Conservation (phyloP, 1,140 invertebrate genomes). For the Tetragonula clypearis region DNA sequence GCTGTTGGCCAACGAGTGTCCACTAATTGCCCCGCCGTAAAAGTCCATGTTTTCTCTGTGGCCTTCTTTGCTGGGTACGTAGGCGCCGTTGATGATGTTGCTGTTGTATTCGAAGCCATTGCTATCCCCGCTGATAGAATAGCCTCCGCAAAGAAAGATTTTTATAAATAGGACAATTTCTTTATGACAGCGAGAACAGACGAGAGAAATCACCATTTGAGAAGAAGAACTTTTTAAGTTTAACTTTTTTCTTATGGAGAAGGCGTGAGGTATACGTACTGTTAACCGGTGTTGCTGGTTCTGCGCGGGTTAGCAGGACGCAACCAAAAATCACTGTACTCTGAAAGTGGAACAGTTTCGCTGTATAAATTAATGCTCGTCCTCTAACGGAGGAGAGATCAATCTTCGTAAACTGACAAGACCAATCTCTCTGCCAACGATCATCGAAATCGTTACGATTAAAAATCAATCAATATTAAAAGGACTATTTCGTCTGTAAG, state of each 20-base stretch:
- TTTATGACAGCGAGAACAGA: neutral
- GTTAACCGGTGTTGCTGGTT: conserved; percentile 50
- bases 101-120: conserved; percentile 56
- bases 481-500: neutral
- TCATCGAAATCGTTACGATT: too few species aligned
- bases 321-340: conserved; percentile 57
- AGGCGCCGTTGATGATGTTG: conserved; percentile 36
- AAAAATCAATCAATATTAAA: neutral
- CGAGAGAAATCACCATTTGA: neutral
- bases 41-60: conserved; percentile 39
- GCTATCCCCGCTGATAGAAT: conserved; percentile 34
- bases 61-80: conserved; percentile 46
- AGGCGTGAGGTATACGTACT: conserved; percentile 57
- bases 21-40: conserved; percentile 36
- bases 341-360: conserved; percentile 59
- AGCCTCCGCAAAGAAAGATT: conserved; percentile 18
- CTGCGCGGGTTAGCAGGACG: conserved; percentile 51
- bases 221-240: neutral
- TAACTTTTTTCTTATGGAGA: too few species aligned
- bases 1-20: conserved; percentile 25
- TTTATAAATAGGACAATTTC: too few species aligned
- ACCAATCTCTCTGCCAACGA: neutral
- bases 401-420: neutral
- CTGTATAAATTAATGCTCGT: conserved; percentile 8
- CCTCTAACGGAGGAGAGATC: neutral